A percentile compares a stretch with the other conserved stretches of the same genome.
Evolutionary conservation across 1,140 invertebrate species (phyloP).

Genomic region (Heliothis subflexa): DNA sequence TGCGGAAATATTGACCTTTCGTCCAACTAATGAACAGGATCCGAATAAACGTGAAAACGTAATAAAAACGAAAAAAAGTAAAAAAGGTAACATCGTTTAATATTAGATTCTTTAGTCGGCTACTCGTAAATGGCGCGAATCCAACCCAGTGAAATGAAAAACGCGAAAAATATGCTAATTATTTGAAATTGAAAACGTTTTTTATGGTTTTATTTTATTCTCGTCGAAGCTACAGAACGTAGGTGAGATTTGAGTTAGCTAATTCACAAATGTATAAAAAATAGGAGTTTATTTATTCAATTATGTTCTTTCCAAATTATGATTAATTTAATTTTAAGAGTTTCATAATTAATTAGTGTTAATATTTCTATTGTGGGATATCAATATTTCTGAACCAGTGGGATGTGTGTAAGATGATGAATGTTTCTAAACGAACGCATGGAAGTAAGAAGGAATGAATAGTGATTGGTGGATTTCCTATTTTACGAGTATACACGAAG

Average conservation of each 20-base stretch:
- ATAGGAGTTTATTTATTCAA: too few relatives aligned
- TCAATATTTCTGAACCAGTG: too few relatives aligned
- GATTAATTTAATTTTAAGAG: background rate
- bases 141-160: conserved; percentile 16
- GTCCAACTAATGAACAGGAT: conserved; percentile 1
- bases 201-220: background rate
- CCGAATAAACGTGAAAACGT: conserved; percentile 9
- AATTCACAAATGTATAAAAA: too few relatives aligned
- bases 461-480: background rate
- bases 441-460: background rate
- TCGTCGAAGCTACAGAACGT: too few relatives aligned
- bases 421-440: background rate
- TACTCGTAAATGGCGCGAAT: background rate
- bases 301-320: background rate
- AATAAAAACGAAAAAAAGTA: conserved; percentile 4
- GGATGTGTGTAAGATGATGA: too few relatives aligned
- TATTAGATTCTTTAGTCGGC: background rate
- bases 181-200: conserved; percentile 2
- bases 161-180: conserved; percentile 16
- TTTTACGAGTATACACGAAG: too few relatives aligned
- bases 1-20: conserved; percentile 19
- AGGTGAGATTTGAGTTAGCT: too few relatives aligned
- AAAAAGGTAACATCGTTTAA: background rate
- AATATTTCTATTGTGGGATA: too few relatives aligned
- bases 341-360: too few relatives aligned